phyloP scores from a whole-genome alignment of 30 jellyfish, hydroid and myxozoan species.

The Aurelia sp. region DNA sequence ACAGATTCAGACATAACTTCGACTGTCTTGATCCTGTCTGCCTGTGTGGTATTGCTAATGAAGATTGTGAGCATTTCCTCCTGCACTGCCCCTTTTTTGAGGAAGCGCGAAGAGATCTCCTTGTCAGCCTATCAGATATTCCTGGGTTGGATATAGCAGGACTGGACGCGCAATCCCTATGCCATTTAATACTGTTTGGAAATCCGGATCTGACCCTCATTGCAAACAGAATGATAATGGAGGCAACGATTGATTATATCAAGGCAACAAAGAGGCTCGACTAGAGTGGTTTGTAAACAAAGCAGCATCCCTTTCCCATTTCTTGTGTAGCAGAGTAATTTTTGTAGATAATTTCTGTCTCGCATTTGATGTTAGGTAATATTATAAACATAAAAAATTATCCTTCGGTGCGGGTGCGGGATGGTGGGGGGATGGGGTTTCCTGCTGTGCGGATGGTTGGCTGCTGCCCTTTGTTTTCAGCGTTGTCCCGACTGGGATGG shows the following conservation, averaged over 20 bases:
- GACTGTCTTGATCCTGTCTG: conserved; percentile 37
- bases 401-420: too few species aligned
- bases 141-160: conserved; percentile 52
- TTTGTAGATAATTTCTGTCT: conserved; percentile 25
- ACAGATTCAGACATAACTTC: conserved; percentile 8
- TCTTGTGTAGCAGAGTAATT: neutral
- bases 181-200: conserved; percentile 36
- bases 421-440: too few species aligned
- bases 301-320: conserved; percentile 42
- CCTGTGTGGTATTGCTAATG: conserved; percentile 26
- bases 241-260: conserved; percentile 41
- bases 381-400: too few species aligned
- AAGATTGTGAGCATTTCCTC: conserved; percentile 8
- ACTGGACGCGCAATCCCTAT: conserved; percentile 60
- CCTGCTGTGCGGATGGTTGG: neutral
- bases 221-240: conserved; percentile 61
- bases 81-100: conserved; percentile 11
- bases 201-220: conserved; percentile 61
- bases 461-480: neutral
- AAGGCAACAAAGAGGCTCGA: conserved; percentile 50
- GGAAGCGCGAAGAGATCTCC: conserved; percentile 49
- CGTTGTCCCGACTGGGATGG: neutral
- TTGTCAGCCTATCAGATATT: conserved; percentile 54
- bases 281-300: conserved; percentile 28
- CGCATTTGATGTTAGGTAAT: conserved; percentile 1